Base-by-base conservation (phyloP, 1,140 invertebrate genomes). In the Saxidomus purpurata region DNA sequence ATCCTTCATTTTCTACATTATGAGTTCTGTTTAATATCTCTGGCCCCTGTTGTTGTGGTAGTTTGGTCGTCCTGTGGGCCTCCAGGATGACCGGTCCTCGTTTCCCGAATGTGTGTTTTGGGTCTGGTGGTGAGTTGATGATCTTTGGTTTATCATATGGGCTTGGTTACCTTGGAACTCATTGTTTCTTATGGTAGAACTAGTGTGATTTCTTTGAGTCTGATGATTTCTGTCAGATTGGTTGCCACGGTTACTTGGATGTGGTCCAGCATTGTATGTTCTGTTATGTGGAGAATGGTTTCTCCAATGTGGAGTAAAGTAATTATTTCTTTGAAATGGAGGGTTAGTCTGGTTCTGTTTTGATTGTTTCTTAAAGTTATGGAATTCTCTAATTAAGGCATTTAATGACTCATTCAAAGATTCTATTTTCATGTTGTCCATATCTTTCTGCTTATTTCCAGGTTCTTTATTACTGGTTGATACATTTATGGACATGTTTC, bases 71-170 rank as follows among this genome's bases (percentile, higher is more conserved):
- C 77, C 47, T 80, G 77, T 55, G 77, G 17, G 49, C 47, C 77
- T 80, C 77, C 77, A 80, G 9, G 47, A 52, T 4, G 77, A 80
- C 77, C 77, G 52, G 43, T 15, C 55, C 25, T 67, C 28, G 61
- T 67, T 67, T 67, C 61, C 61, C 61, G 52, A 55, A n/a, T 55
- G 2, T 19, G 52, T 55, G 19, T 2, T 55, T 15, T 15, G 3
- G 13, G 52, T 11, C 15, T 55, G 52, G 19, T 22, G 8, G 52
- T 55, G 22, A 55, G 13, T 55, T 55, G 4, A 19, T 22, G 19
- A 11, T 55, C 15, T 55, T 15, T 55, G 13, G 52, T 15, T 15
- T 13, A 19, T 6, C 19, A 19, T 3, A 11, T 3, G 52, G 19
- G 52, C 22, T 55, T n/a, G 52, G 43, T 47, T 47, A n/a, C 22